phyloP scores from a whole-genome alignment of 2,797 vertebrate genomes.

The Sarcoramphus papa region DNA sequence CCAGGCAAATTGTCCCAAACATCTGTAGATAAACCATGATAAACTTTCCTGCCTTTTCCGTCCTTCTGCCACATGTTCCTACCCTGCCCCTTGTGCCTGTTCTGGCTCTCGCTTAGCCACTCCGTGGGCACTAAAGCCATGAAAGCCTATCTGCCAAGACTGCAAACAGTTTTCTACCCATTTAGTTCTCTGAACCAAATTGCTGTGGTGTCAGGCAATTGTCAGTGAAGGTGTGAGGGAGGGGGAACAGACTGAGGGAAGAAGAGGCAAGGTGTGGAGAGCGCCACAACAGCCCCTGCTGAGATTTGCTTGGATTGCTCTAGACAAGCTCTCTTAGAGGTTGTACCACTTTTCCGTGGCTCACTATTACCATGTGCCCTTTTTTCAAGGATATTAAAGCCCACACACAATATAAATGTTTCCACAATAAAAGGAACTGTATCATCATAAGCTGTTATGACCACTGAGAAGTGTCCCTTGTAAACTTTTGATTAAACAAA shows the following conservation, averaged over 20 bases:
- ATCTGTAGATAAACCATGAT: not conserved
- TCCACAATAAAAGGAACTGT: not conserved
- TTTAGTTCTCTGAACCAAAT: not conserved
- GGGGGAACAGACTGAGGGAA: not conserved
- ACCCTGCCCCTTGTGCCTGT: not conserved
- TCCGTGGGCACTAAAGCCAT: not conserved
- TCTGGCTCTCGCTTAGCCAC: not conserved
- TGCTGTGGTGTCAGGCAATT: not conserved
- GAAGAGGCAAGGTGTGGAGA: not conserved
- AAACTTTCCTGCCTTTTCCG: not conserved
- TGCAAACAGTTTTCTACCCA: not conserved
- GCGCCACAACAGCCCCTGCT: not conserved
- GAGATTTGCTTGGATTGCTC: not conserved
- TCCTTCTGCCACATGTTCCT: not conserved
- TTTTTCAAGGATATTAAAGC: not conserved
- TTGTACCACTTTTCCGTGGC: not conserved
- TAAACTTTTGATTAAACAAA: not conserved
- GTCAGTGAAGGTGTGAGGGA: not conserved
- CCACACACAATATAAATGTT: not conserved
- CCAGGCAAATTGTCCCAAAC: not conserved
- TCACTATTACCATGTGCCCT: not conserved
- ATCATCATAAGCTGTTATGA: not conserved
- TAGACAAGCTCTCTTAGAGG: not conserved
- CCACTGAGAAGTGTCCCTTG: not conserved
- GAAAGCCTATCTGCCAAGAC: not conserved